A percentile compares a stretch with the other conserved stretches of the same genome.
Conservation (phyloP, 53 echinoderm and acorn worm genomes). For the Holothuria leucospilota region DNA sequence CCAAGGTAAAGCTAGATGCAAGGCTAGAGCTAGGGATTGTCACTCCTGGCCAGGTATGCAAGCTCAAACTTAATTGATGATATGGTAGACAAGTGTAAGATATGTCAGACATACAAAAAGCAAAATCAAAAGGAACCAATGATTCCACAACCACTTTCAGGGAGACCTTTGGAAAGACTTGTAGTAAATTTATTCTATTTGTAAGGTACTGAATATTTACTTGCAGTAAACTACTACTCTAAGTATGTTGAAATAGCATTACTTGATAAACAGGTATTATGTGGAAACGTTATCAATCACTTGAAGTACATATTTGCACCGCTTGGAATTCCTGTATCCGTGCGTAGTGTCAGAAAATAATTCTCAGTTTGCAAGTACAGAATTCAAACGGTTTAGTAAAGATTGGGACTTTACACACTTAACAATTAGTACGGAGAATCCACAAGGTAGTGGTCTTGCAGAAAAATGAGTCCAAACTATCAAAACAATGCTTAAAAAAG, state of each 20-base stretch:
- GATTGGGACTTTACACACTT: constrained; percentile 1
- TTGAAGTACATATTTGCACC: constrained; percentile 56
- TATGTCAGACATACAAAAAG: constrained; percentile 37
- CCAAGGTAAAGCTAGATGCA: constrained; percentile 46
- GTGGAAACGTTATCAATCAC: constrained; percentile 8
- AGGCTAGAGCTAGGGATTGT: constrained; percentile 44
- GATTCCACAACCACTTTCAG: constrained; percentile 50
- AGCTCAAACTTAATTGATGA: constrained; percentile 54
- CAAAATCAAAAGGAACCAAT: constrained; percentile 46
- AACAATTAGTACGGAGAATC: constrained; percentile 60
- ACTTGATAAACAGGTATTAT: background rate
- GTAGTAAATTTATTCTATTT: constrained; percentile 63
- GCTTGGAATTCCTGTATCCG: constrained; percentile 60
- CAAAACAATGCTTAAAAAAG: constrained; percentile 44
- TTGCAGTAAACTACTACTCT: constrained; percentile 59
- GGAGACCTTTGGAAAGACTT: constrained; percentile 66
- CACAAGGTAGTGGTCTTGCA: constrained; percentile 67
- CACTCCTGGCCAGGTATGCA: constrained; percentile 68
- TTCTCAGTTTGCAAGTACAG: constrained; percentile 7
- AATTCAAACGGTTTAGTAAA: constrained; percentile 8
- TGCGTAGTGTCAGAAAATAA: constrained; percentile 45
- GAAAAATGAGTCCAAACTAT: constrained; percentile 56
- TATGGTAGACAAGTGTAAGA: constrained; percentile 36
- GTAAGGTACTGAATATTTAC: constrained; percentile 48
- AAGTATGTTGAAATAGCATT: constrained; percentile 57